These are phyloP conservation scores for Homalodisca vitripennis DNA, from an alignment of 1,140 invertebrate genomes.

Conservation along the genomic window DNA sequence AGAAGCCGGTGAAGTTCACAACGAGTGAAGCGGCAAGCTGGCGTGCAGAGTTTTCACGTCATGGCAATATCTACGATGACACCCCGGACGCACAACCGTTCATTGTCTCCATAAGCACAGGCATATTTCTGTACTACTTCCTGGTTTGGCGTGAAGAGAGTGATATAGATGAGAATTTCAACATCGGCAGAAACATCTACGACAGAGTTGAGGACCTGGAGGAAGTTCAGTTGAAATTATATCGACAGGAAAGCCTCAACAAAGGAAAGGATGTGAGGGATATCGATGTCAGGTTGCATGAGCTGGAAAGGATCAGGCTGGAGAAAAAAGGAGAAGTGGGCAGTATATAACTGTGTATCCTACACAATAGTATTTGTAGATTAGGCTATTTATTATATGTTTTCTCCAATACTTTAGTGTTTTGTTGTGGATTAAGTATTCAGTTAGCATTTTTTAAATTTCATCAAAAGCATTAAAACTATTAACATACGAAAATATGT, in stretches of 20 bases:
- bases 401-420: no score
- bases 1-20: constrained; percentile 9
- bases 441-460: no score
- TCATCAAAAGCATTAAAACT: no score
- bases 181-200: not conserved
- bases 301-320: not conserved
- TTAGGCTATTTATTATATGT: no score
- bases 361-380: no score
- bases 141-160: not conserved
- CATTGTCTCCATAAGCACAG: not conserved
- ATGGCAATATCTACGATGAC: not conserved
- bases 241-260: not conserved
- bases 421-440: no score
- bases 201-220: constrained; percentile 7
- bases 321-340: not conserved
- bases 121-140: not conserved
- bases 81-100: constrained; percentile 2
- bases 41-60: constrained; percentile 1
- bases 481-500: no score
- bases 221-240: not conserved
- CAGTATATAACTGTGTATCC: no score
- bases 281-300: not conserved
- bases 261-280: not conserved
- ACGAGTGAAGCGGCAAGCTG: constrained; percentile 12
- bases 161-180: constrained; percentile 6